Evolutionary conservation across 2,113 vertebrate genomes (phyloP).

Genomic region (Riparia riparia): DNA sequence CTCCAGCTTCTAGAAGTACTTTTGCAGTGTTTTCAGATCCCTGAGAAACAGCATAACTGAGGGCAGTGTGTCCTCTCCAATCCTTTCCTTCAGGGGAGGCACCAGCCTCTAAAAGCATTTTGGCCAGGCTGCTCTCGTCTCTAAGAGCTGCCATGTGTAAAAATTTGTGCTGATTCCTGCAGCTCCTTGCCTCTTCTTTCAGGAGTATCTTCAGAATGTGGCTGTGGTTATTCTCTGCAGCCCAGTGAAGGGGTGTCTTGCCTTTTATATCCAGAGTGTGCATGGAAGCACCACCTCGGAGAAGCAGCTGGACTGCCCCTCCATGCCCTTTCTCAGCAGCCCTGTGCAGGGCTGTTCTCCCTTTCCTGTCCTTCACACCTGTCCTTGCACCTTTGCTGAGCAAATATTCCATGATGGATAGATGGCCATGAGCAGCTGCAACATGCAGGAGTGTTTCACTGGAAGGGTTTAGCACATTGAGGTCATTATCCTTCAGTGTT

Average conservation of each 20-base stretch:
- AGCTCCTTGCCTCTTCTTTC: constrained; percentile 68
- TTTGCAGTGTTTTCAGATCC: constrained; percentile 69
- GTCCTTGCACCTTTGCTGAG: constrained; percentile 73
- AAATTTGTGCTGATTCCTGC: constrained; percentile 66
- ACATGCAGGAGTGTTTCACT: constrained; percentile 77
- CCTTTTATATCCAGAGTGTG: constrained; percentile 63
- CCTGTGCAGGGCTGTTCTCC: constrained; percentile 78
- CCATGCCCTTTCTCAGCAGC: constrained; percentile 74
- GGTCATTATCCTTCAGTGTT: constrained; percentile 40
- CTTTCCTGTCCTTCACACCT: constrained; percentile 70
- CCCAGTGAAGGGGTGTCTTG: constrained; percentile 73
- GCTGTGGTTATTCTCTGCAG: constrained; percentile 64
- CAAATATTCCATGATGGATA: constrained; percentile 68
- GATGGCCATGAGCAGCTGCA: constrained; percentile 73
- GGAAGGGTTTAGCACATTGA: constrained; percentile 44
- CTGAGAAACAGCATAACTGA: constrained; percentile 73
- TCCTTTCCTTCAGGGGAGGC: constrained; percentile 63
- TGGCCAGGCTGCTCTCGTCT: constrained; percentile 69
- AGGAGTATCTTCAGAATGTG: constrained; percentile 63
- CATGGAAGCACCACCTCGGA: constrained; percentile 61
- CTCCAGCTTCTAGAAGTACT: constrained; percentile 41
- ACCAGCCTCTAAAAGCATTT: constrained; percentile 72
- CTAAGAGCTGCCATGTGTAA: constrained; percentile 76
- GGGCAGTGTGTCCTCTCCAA: constrained; percentile 67
- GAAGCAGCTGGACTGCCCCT: constrained; percentile 47